Evolutionary conservation across 2,797 vertebrate species (phyloP).

Genomic region (Orientallactaga sibirica): DNA sequence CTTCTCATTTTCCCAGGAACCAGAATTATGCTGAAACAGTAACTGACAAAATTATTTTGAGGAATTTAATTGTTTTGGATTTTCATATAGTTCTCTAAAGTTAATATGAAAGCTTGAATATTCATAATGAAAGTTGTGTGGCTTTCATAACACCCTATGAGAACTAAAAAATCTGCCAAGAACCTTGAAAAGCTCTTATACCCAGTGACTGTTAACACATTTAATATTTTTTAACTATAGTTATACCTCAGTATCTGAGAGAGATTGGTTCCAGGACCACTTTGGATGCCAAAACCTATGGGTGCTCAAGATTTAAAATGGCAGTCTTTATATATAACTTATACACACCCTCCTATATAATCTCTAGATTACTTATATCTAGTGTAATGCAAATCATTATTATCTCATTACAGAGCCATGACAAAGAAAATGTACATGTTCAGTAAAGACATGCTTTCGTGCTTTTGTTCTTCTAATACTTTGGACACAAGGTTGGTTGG

Average conservation of each 20-base stretch:
- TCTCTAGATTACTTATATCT: background rate
- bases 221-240: background rate
- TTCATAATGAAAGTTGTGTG: background rate
- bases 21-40: background rate
- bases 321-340: background rate
- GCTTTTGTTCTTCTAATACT: background rate
- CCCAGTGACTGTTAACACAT: background rate
- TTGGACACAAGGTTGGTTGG: background rate
- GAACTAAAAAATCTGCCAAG: background rate
- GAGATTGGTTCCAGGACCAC: background rate
- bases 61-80: background rate
- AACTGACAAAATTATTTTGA: slow-evolving; percentile 23
- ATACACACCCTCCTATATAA: background rate
- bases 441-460: background rate
- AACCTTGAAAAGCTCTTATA: background rate
- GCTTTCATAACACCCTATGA: background rate
- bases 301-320: background rate
- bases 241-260: background rate
- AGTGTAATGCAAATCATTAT: background rate
- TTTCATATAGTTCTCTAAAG: slow-evolving; percentile 17
- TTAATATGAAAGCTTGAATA: background rate
- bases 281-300: background rate
- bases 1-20: background rate
- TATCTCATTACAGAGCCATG: background rate
- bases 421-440: background rate